A percentile compares a stretch with the other conserved stretches of the same genome.
These are phyloP conservation scores for Leucoraja erinaceus DNA, from an alignment of 2,113 vertebrate species.

Conservation along the genomic window DNA sequence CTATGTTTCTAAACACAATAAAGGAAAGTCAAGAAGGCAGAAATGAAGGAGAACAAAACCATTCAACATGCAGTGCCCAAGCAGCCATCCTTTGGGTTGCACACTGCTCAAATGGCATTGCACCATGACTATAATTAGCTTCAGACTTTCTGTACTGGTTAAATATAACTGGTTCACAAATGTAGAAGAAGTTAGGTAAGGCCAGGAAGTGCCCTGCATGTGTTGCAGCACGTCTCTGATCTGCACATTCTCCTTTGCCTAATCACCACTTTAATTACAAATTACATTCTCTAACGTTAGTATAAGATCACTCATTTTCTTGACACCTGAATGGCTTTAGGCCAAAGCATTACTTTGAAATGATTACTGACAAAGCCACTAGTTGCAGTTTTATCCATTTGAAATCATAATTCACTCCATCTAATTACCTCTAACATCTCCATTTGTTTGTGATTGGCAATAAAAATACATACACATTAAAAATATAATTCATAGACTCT, in stretches of 20 bases:
- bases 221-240: neutral
- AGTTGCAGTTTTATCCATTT: neutral
- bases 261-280: neutral
- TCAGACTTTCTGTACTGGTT: neutral
- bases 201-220: neutral
- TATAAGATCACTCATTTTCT: neutral
- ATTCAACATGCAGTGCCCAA: neutral
- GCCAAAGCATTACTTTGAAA: neutral
- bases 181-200: neutral
- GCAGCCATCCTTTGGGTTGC: neutral
- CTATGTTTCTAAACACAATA: too few relatives aligned
- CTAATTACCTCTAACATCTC: neutral
- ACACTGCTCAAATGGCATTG: neutral
- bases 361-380: neutral
- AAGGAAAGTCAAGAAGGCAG: neutral
- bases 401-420: neutral
- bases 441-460: neutral
- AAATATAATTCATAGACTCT: neutral
- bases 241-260: neutral
- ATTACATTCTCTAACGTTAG: neutral
- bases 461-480: neutral
- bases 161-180: neutral
- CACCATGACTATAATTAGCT: neutral
- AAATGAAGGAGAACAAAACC: neutral
- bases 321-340: neutral